Evolutionary conservation across 1,140 invertebrate genomes (phyloP).

Genomic region (Drosophila ficusphila): DNA sequence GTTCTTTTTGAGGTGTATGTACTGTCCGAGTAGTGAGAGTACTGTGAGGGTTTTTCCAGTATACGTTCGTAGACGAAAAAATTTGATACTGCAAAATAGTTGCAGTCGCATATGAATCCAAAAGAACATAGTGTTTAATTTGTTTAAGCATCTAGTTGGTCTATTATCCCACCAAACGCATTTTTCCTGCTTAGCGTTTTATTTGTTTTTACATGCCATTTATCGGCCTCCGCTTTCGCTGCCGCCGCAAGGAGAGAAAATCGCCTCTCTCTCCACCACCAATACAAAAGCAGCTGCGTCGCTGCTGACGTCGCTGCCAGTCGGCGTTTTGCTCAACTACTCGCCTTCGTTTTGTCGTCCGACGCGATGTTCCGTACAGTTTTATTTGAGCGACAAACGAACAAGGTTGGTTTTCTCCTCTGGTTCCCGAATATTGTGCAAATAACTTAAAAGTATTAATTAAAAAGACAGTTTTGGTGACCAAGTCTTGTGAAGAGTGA

Average conservation of each 20-base stretch:
- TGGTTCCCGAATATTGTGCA: constrained; percentile 24
- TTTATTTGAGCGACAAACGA: constrained; percentile 59
- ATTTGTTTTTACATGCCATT: constrained; percentile 74
- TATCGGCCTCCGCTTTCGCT: constrained; percentile 44
- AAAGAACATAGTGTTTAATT: constrained; percentile 13
- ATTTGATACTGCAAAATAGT: constrained; percentile 9
- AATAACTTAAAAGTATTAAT: constrained; percentile 5
- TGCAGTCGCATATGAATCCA: constrained; percentile 5
- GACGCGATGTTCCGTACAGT: constrained; percentile 64
- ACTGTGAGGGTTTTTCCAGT: constrained; percentile 13
- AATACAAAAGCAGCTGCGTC: constrained; percentile 1
- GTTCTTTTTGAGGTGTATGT: constrained; percentile 23
- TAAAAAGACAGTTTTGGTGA: constrained; percentile 4
- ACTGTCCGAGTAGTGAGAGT: constrained; percentile 43
- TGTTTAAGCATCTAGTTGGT: constrained; percentile 22
- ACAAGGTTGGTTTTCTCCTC: constrained; percentile 63
- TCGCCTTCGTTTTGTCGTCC: constrained; percentile 45
- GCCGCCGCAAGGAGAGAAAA: background rate
- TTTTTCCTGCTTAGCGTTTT: constrained; percentile 49
- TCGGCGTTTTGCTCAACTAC: constrained; percentile 26
- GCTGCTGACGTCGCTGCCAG: constrained; percentile 20
- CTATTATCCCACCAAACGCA: constrained; percentile 37
- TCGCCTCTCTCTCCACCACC: constrained; percentile 31
- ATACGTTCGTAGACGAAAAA: constrained; percentile 22
- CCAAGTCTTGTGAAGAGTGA: constrained; percentile 10